Evolutionary conservation across 1,140 invertebrate species (phyloP).

Genomic region (Periplaneta americana): DNA sequence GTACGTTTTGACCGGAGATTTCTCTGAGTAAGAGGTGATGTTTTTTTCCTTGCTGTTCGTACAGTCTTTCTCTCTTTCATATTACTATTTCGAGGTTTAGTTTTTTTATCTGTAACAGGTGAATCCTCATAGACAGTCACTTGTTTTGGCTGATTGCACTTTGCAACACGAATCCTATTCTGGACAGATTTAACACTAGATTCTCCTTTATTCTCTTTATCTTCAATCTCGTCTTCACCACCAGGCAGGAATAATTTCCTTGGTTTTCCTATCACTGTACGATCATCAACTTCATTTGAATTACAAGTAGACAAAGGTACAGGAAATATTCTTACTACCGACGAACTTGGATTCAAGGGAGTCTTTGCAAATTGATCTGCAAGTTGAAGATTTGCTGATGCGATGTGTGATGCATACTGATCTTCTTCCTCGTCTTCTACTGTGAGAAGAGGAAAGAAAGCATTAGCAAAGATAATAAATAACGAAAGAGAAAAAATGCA

Average conservation of each 20-base stretch:
- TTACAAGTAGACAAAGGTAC: neutral
- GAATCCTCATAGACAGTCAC: neutral
- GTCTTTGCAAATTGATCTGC: neutral
- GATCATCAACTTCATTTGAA: neutral
- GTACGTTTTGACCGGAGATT: neutral
- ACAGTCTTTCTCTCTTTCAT: neutral
- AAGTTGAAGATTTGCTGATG: too few species aligned
- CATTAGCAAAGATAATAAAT: too few species aligned
- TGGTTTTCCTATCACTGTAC: neutral
- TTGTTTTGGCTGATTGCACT: neutral
- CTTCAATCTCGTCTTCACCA: neutral
- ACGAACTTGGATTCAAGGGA: neutral
- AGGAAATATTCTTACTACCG: too few species aligned
- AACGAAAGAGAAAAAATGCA: too few species aligned
- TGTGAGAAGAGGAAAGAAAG: neutral
- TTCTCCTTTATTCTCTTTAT: neutral
- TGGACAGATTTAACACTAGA: too few species aligned
- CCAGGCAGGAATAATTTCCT: neutral
- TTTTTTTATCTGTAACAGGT: neutral
- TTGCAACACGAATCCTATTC: neutral
- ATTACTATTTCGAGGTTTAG: too few species aligned
- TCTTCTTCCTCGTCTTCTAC: neutral
- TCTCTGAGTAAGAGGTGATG: neutral
- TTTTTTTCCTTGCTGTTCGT: neutral
- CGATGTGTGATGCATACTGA: too few species aligned